Percentiles rank a stretch among this genome's conserved stretches.
These are phyloP conservation scores for Psilopsiagon aymara DNA, from an alignment of 2,113 vertebrate genomes.

Conservation along the genomic window DNA sequence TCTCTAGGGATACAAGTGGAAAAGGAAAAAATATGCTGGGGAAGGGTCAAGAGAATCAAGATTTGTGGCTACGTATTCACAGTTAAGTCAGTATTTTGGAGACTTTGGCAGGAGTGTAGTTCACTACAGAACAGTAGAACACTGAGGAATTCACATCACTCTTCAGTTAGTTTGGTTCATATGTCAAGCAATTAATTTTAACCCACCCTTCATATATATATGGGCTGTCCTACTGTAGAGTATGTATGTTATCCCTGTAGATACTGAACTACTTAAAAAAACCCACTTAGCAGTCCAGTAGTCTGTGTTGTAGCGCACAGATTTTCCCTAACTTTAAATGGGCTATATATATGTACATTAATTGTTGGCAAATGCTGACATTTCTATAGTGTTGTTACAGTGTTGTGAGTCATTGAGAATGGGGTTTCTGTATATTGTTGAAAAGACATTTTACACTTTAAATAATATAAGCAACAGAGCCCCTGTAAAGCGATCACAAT, in stretches of 20 bases:
- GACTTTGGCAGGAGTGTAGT: not conserved
- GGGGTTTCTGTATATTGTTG: not conserved
- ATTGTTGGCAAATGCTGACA: not conserved
- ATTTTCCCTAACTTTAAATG: not conserved
- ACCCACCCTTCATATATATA: not conserved
- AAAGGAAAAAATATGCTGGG: not conserved
- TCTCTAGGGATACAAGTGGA: not conserved
- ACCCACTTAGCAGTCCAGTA: not conserved
- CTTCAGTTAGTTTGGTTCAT: not conserved
- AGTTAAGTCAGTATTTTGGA: not conserved
- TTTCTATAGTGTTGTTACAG: not conserved
- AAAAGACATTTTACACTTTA: not conserved
- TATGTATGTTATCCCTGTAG: not conserved
- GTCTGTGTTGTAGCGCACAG: not conserved
- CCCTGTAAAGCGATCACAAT: not conserved
- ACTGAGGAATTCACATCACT: not conserved
- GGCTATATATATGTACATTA: not conserved
- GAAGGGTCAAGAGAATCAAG: not conserved
- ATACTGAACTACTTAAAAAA: not conserved
- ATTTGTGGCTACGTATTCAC: not conserved
- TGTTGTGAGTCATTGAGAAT: not conserved
- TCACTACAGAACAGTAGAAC: not conserved
- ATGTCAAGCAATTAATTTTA: conserved; percentile 5
- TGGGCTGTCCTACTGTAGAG: not conserved
- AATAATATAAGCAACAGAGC: not conserved